Evolutionary conservation across 2,888 invertebrate species (phyloP).

Genomic region (Colostygia pectinataria): DNA sequence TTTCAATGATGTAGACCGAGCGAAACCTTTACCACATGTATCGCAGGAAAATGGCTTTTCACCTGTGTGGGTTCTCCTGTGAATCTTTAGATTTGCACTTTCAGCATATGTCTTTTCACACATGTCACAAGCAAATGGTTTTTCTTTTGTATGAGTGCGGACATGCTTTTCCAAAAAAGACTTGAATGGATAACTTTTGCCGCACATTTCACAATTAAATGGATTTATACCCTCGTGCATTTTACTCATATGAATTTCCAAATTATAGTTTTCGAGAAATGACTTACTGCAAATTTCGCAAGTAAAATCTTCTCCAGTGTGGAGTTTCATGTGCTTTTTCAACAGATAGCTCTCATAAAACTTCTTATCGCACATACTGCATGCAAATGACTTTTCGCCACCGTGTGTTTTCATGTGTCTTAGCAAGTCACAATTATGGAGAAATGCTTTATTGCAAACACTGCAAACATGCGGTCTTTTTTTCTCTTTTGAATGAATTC

Average conservation of each 20-base stretch:
- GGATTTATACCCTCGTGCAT: conserved; percentile 22
- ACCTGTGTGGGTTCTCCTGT: conserved; percentile 19
- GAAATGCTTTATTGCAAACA: conserved; percentile 7
- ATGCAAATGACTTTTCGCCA: not conserved
- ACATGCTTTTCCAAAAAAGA: conserved; percentile 19
- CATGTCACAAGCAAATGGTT: conserved; percentile 13
- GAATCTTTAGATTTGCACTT: conserved; percentile 19
- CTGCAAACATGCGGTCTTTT: not conserved
- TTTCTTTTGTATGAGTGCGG: conserved; percentile 17
- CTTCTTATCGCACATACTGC: conserved; percentile 13
- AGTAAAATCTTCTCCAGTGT: conserved; percentile 17
- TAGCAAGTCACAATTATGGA: not conserved
- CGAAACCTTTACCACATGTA: conserved; percentile 21
- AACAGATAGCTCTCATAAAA: conserved; percentile 16
- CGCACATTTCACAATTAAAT: conserved; percentile 17
- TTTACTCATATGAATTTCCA: conserved; percentile 19
- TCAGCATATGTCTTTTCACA: conserved; percentile 18
- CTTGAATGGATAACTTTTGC: conserved; percentile 13
- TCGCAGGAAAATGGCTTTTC: conserved; percentile 23
- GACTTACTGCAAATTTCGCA: conserved; percentile 15
- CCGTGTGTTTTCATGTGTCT: conserved; percentile 8
- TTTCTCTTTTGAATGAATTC: conserved; percentile 6
- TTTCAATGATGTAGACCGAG: conserved; percentile 17
- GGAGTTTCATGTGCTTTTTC: conserved; percentile 21
- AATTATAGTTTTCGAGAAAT: conserved; percentile 9